Conservation (phyloP, 2,888 invertebrate genomes). For the Flexamia atlantica region DNA sequence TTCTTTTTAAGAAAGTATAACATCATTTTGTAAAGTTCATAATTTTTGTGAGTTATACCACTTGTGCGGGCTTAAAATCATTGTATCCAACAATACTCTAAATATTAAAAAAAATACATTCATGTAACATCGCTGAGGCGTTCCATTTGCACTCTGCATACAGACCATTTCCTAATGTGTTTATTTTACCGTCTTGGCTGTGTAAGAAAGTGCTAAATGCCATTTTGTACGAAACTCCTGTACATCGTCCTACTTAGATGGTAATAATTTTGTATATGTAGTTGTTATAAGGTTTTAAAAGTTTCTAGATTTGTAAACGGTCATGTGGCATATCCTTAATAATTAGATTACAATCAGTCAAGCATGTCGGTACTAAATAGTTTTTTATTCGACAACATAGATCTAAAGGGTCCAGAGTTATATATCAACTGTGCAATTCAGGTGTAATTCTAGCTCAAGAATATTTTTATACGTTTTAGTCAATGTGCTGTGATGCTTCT, state of each 20-base stretch:
- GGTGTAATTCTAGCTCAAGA: slow-evolving; percentile 47
- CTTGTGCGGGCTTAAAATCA: too few relatives aligned
- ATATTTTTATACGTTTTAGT: slow-evolving; percentile 58
- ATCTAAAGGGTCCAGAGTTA: slow-evolving; percentile 40
- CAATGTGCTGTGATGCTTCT: not conserved
- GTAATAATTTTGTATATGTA: slow-evolving; percentile 34
- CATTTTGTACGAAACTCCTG: slow-evolving; percentile 26
- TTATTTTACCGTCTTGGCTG: slow-evolving; percentile 25
- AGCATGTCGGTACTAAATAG: slow-evolving; percentile 22
- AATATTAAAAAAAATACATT: too few relatives aligned
- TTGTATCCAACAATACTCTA: too few relatives aligned
- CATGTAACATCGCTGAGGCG: too few relatives aligned
- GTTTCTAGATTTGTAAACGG: slow-evolving; percentile 7
- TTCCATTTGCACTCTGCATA: not conserved
- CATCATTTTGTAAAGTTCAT: too few relatives aligned
- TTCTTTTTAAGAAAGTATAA: too few relatives aligned
- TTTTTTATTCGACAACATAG: slow-evolving; percentile 15
- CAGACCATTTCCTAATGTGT: slow-evolving; percentile 9
- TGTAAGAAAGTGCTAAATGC: slow-evolving; percentile 37
- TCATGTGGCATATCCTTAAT: not conserved
- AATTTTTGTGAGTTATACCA: too few relatives aligned
- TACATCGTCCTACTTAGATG: slow-evolving; percentile 16
- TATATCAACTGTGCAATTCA: slow-evolving; percentile 49
- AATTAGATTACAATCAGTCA: not conserved
- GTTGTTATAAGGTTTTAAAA: slow-evolving; percentile 9